Evolutionary conservation across 2,888 invertebrate genomes (phyloP).

Genomic region (Zygaena filipendulae): DNA sequence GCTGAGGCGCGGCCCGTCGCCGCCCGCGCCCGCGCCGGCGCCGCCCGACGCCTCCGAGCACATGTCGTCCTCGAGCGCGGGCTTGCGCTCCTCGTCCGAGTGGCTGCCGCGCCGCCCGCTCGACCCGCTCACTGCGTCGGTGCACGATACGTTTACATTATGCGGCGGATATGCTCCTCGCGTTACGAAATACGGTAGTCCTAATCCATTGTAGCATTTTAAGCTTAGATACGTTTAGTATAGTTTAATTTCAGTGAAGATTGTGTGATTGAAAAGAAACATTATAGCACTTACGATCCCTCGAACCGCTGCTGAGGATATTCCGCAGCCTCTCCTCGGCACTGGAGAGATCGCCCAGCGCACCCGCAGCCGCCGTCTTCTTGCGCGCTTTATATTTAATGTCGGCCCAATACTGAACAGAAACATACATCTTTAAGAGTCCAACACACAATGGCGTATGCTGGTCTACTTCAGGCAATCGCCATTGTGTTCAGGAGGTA

Average conservation of each 20-base stretch:
- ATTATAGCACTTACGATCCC: constrained; percentile 33
- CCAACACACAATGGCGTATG: too few species aligned
- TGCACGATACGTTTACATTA: background rate
- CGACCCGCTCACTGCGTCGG: constrained; percentile 9
- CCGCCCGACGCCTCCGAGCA: constrained; percentile 37
- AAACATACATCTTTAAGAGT: too few species aligned
- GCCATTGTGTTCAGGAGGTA: too few species aligned
- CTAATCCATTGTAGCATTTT: too few species aligned
- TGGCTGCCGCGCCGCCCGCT: constrained; percentile 23
- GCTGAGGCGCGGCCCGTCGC: constrained; percentile 27
- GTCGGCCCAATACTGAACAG: constrained; percentile 52
- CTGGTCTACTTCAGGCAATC: too few species aligned
- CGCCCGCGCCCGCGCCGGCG: constrained; percentile 16
- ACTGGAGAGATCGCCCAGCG: constrained; percentile 45
- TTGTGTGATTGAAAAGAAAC: too few species aligned
- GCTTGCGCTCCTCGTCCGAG: constrained; percentile 48
- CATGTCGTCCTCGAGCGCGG: constrained; percentile 43
- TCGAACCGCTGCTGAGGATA: constrained; percentile 32
- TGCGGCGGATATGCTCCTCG: too few species aligned
- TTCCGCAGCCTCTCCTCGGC: constrained; percentile 48
- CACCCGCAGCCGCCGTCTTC: constrained; percentile 49
- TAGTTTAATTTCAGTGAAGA: too few species aligned
- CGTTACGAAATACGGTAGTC: too few species aligned
- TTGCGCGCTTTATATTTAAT: constrained; percentile 56
- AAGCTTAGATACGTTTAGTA: too few species aligned